Evolutionary conservation across 2,113 vertebrate genomes (phyloP), one percentile per base, ranked within the genome.

Genomic region (Chloropsis cyanopogon): DNA sequence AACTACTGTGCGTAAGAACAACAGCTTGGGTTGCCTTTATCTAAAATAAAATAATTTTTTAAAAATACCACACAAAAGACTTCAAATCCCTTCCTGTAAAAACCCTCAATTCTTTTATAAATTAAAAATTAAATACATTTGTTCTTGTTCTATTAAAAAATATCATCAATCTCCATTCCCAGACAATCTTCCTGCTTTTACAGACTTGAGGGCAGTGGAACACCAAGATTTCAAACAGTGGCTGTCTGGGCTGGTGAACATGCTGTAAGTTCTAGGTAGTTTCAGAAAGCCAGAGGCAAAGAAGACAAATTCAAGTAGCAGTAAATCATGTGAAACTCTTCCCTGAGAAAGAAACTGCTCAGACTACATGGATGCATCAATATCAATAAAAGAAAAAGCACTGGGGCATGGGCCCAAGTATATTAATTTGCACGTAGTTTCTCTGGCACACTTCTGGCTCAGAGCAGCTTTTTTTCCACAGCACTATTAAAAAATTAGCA

Each of bases 101-200:
- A 98, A 97, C 87, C 97, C 54, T 89, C 56, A 44, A 37, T 68
- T 94, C 91, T 97, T 97, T 96, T 90, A 94, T 96, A 97, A 94
- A 92, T 68, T 59, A 88, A 73, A 97, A 96, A 97, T 97, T 96
- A 96, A 97, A 69, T 76, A 95, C 76, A 95, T 44, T 89, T 92
- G 54, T 79, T 95, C 61, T 94, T 82, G 15, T 82, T 92, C 29
- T 78, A 22, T 83, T 96, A 88, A 77, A 89, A 96, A 94, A 88
- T 94, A 85, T 65, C 42, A 50, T 37, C 42, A 25, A 29, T 42
- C 54, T 82, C 46, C 82, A 88, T 93, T 93, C 64, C 56, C 46
- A 97, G 53, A 92, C 35, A 66, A 80, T 53, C 5, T 41, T 73
- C 71, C n/a, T 92, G 28, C 19, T 95, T 81, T 82, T 84, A 75